Evolutionary conservation across 64 coral and sea anemone genomes (phyloP), one percentile per base, ranked within the genome.

Genomic region (Stichodactyla mertensii): DNA sequence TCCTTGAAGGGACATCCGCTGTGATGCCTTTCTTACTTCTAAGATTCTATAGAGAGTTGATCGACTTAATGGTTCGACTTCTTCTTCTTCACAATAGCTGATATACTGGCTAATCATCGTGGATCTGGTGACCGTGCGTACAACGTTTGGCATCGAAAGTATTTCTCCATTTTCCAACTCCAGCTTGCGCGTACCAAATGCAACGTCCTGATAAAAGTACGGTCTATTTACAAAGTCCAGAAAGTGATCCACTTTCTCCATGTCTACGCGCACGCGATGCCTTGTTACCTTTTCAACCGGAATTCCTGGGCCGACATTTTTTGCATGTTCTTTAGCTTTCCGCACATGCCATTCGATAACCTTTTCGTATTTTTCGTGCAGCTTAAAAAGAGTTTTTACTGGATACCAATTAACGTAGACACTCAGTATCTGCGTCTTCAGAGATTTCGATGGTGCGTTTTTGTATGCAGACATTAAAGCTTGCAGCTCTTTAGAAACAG

Each of bases 31-130:
- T 55, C 80, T 55, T 16, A 84, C 88, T 31, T 90, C 71, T 58
- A 90, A 78, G 19, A 90, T 90, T 79, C 70, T 56, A 77, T 61
- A 90, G 82, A 78, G 59, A 57, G 89, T 86, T 16, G 89, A 84
- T 14, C 69, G 52, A 36, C 89, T 84, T 22, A 90, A 70, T 15
- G 82, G 71, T n/a, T 74, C 4, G 58, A 79, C 74, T 51, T 62
- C 89, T 85, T 62, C 89, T 85, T 84, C 83, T 55, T 31, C 55
- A 77, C 89, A 90, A 5, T 57, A 82, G 0, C 55, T 77, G 22
- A 60, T 14, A 58, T 90, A 90, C 52, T 90, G 82, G 18, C 28
- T 28, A 13, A 85, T 90, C 70, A 86, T 84, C 55, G 28, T 31
- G 28, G 28, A 31, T 31, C 28, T 31, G 28, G 28, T 31, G 28